Evolutionary conservation across 2,797 vertebrate species (phyloP).

Genomic region (Pristis pectinata): DNA sequence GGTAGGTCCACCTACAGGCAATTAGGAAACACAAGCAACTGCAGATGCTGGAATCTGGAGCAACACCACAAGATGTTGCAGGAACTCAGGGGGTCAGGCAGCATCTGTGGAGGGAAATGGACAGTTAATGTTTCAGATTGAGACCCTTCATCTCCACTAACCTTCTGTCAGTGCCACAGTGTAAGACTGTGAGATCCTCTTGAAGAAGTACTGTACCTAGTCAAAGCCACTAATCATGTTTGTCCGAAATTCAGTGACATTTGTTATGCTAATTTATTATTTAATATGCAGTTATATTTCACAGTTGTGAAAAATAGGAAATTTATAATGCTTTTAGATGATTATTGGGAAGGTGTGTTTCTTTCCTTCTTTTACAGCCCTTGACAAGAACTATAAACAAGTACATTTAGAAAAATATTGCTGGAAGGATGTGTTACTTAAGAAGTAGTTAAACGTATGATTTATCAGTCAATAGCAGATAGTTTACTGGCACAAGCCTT

Average conservation of each 20-base stretch:
- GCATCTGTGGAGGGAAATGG: not conserved
- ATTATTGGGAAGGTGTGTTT: no score
- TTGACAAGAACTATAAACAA: not conserved
- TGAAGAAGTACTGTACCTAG: not conserved
- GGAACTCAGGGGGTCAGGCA: no score
- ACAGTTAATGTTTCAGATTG: not conserved
- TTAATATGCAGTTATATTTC: not conserved
- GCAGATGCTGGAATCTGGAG: no score
- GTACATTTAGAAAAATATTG: not conserved
- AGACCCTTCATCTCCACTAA: not conserved
- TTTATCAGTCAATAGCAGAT: constrained; percentile 5
- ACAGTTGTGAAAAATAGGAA: not conserved
- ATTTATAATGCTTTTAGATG: not conserved
- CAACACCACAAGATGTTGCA: no score
- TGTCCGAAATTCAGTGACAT: not conserved
- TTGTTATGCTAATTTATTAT: no score
- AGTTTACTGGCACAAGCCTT: not conserved
- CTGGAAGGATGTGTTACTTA: not conserved
- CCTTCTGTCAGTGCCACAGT: not conserved
- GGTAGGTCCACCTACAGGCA: not conserved
- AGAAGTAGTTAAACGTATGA: not conserved
- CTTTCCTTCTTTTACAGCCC: no score
- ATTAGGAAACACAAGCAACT: not conserved
- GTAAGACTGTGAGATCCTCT: not conserved
- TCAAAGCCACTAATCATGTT: not conserved